phyloP scores from a whole-genome alignment of 1,140 invertebrate genomes.

The Lepidostoma basale region DNA sequence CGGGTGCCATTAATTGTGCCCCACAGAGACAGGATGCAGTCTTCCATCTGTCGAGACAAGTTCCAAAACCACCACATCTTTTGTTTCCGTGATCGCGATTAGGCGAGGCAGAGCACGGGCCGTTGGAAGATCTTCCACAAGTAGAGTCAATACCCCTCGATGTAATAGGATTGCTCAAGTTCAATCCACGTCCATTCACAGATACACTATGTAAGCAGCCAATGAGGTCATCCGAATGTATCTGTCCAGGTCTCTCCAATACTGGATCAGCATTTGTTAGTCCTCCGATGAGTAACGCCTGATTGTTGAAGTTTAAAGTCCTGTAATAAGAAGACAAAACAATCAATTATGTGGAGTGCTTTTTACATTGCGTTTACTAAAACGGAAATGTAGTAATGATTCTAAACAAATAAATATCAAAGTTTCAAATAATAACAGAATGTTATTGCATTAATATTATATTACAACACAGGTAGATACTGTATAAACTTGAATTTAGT shows the following conservation, averaged over 20 bases:
- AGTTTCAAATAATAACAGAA: too few relatives aligned
- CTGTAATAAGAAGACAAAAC: constrained; percentile 60
- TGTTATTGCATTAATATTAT: background rate
- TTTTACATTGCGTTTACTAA: too few relatives aligned
- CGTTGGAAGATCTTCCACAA: constrained; percentile 71
- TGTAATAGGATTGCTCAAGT: constrained; percentile 76
- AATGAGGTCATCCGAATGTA: constrained; percentile 89
- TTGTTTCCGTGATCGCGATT: constrained; percentile 53
- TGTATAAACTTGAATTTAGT: background rate
- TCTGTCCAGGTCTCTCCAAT: constrained; percentile 83
- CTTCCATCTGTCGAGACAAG: constrained; percentile 86
- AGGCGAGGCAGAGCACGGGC: constrained; percentile 61
- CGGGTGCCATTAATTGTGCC: constrained; percentile 72
- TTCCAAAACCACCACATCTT: constrained; percentile 70
- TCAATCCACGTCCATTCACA: constrained; percentile 82
- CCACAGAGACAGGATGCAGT: constrained; percentile 72
- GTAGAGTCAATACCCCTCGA: constrained; percentile 75
- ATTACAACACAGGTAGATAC: background rate
- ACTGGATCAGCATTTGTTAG: constrained; percentile 82
- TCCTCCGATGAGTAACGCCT: constrained; percentile 85
- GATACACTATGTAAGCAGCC: constrained; percentile 91
- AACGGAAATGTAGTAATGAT: too few relatives aligned
- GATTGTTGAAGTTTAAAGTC: constrained; percentile 91
- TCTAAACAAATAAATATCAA: too few relatives aligned
- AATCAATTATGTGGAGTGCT: too few relatives aligned